Percentiles rank a stretch among this genome's conserved stretches.
Conservation (phyloP, 2,888 invertebrate species). For the Sarcophaga subvicina region DNA sequence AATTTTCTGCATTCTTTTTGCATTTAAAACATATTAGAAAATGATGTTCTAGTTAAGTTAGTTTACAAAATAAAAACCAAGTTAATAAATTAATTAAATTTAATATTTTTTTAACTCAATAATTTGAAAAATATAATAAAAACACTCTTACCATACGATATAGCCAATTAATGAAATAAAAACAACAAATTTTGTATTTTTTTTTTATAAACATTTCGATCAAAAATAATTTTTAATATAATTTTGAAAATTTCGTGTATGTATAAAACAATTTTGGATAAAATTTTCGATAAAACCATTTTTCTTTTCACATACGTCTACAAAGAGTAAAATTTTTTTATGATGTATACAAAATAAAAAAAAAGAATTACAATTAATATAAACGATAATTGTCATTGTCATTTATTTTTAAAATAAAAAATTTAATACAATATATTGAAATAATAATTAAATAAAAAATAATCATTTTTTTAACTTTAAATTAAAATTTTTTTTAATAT, state of each 20-base stretch:
- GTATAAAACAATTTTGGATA: constrained; percentile 60
- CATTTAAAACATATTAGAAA: too few relatives aligned
- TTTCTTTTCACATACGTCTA: constrained; percentile 37
- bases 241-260: constrained; percentile 65
- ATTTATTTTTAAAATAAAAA: constrained; percentile 46
- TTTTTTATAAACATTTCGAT: constrained; percentile 51
- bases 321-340: constrained; percentile 39
- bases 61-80: too few relatives aligned
- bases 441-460: constrained; percentile 51
- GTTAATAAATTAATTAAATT: too few relatives aligned
- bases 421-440: constrained; percentile 30
- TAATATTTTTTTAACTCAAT: background rate
- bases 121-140: background rate
- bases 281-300: constrained; percentile 43
- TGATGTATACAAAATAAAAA: constrained; percentile 43
- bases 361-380: constrained; percentile 63
- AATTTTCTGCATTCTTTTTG: too few relatives aligned
- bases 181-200: constrained; percentile 38
- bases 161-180: constrained; percentile 59
- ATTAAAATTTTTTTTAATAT: constrained; percentile 64
- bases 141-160: constrained; percentile 49
- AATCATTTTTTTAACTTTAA: constrained; percentile 31
- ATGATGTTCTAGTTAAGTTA: too few relatives aligned
- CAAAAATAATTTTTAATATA: constrained; percentile 65
- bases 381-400: constrained; percentile 42